Base-by-base conservation (phyloP, 1,140 invertebrate genomes). In the Adelges cooleyi region DNA sequence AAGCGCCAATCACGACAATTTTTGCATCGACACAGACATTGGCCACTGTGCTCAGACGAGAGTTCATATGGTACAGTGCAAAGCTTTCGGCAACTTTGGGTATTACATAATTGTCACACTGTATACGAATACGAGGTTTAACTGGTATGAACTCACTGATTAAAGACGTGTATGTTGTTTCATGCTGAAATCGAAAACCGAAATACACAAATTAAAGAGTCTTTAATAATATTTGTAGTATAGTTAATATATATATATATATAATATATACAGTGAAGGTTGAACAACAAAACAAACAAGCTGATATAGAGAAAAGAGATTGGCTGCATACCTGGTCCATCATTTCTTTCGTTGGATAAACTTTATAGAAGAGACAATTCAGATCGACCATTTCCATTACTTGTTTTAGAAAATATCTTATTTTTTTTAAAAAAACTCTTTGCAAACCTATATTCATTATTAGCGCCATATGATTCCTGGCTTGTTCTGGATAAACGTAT, bases 1-100 rank as follows among this genome's bases (percentile, higher is more conserved):
- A 87, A 13, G 83, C 84, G 1, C 87, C 87, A 0, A 89, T 80
- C 6, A 89, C 80, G 1, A 89, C 84, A 53, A 90, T 84, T 67
- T 80, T 80, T 9, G 77, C 72, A 66, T 83, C 83, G n/a, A 83
- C 73, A 38, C 75, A 73, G 0, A 75, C 70, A 66, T 75, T 78
- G 1, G 75, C 73, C 22, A 72, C 69, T 29, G 77, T 76, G 1
- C 42, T 27, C 11, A 48, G 20, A 4, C 40, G 56, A 25, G 17
- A 18, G 11, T 62, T 62, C 8, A 62, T 48, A 13, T 62, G 56
- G 11, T 27, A 62, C n/a, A 62, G 11, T 1, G 56, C 15, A 29
- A 62, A 62, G 3, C 20, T 46, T 36, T 48, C 42, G 15, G 20
- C 8, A 2, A 18, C n/a, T 25, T 18, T 10, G n/a, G 11, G 18